A percentile compares a stretch with the other conserved stretches of the same genome.
phyloP scores from a whole-genome alignment of 1,140 invertebrate genomes.

The Drosophila albomicans region DNA sequence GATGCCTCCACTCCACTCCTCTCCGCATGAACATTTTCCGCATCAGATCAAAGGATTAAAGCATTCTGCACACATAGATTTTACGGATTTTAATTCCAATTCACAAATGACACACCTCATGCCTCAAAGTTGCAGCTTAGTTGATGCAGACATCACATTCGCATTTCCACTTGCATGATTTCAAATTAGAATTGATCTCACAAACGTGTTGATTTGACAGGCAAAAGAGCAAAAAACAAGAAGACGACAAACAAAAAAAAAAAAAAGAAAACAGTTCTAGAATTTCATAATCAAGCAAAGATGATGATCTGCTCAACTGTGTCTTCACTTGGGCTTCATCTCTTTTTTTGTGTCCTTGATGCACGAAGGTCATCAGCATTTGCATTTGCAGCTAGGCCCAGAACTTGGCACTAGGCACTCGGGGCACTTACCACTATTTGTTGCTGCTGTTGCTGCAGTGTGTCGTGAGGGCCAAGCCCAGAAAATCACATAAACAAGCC shows the following conservation, averaged over 20 bases:
- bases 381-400: constrained; percentile 69
- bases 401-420: no score
- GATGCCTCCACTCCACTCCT: neutral
- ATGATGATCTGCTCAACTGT: neutral
- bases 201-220: constrained; percentile 15
- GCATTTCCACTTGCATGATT: constrained; percentile 68
- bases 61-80: constrained; percentile 10
- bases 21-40: constrained; percentile 64
- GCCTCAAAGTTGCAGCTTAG: neutral
- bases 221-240: neutral
- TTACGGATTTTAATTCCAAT: constrained; percentile 29
- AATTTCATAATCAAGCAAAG: constrained; percentile 12
- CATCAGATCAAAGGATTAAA: constrained; percentile 76
- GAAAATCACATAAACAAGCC: constrained; percentile 75
- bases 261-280: neutral
- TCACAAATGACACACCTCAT: constrained; percentile 8
- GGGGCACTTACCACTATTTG: constrained; percentile 9
- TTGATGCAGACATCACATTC: constrained; percentile 61
- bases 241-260: neutral
- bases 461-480: constrained; percentile 76
- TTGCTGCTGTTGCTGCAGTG: neutral
- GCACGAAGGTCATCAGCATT: constrained; percentile 76
- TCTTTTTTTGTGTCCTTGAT: constrained; percentile 65
- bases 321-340: neutral
- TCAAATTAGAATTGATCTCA: constrained; percentile 58